A percentile compares a stretch with the other conserved stretches of the same genome.
These are phyloP conservation scores for Platyscapa corneri DNA, from an alignment of 1,140 invertebrate species.

Conservation along the genomic window DNA sequence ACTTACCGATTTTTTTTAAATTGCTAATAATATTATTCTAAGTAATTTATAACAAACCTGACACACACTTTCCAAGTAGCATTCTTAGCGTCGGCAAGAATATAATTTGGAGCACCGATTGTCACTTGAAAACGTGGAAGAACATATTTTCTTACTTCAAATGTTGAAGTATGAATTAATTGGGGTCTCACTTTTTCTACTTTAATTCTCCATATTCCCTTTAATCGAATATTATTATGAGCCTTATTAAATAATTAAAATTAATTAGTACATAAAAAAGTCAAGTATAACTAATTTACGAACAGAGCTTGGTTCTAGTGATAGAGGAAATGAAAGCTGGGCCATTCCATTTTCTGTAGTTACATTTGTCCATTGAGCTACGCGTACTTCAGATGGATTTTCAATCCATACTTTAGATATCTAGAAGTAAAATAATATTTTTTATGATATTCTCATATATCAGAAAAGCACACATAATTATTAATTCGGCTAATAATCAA, in stretches of 20 bases:
- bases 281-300: conserved; percentile 35
- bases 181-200: conserved; percentile 68
- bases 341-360: conserved; percentile 74
- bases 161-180: conserved; percentile 71
- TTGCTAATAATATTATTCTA: too few relatives aligned
- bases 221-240: conserved; percentile 15
- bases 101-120: conserved; percentile 77
- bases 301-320: conserved; percentile 75
- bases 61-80: conserved; percentile 78
- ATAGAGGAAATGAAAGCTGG: conserved; percentile 75
- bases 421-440: conserved; percentile 64
- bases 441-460: too few relatives aligned
- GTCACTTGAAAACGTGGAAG: conserved; percentile 81
- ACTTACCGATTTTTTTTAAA: not conserved
- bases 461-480: too few relatives aligned
- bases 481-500: too few relatives aligned
- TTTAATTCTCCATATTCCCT: conserved; percentile 78
- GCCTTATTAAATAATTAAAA: not conserved
- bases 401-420: conserved; percentile 77
- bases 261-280: not conserved
- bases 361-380: conserved; percentile 78
- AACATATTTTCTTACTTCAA: conserved; percentile 79
- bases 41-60: conserved; percentile 69
- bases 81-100: conserved; percentile 74
- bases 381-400: conserved; percentile 76